These are phyloP conservation scores for Acheta domesticus DNA, from an alignment of 2,888 invertebrate genomes.

Conservation along the genomic window DNA sequence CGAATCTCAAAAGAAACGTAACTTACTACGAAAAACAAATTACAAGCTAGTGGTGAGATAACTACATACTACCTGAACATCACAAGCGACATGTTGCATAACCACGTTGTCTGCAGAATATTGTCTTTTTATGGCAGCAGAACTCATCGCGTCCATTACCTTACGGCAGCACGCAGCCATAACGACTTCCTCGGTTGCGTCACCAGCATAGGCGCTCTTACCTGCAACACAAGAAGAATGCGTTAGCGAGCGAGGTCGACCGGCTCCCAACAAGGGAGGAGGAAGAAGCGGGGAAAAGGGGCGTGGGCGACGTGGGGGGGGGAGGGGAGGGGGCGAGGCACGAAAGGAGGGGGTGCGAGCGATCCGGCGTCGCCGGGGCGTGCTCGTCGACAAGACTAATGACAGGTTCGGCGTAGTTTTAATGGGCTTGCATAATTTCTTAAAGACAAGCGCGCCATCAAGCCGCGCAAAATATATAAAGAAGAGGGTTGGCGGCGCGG, in stretches of 20 bases:
- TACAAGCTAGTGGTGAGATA: too few relatives aligned
- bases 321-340: not conserved
- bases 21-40: too few relatives aligned
- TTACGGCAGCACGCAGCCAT: too few relatives aligned
- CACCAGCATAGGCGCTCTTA: too few relatives aligned
- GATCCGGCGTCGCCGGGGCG: not conserved
- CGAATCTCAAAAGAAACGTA: not conserved
- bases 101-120: too few relatives aligned
- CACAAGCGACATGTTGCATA: too few relatives aligned
- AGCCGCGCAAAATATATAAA: not conserved
- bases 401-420: not conserved
- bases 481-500: not conserved
- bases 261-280: not conserved
- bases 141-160: too few relatives aligned
- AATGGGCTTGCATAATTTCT: slow-evolving; percentile 18
- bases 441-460: not conserved
- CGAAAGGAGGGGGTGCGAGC: not conserved
- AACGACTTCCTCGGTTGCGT: too few relatives aligned
- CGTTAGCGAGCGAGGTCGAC: not conserved
- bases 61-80: too few relatives aligned
- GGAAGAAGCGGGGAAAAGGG: not conserved
- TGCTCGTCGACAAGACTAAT: slow-evolving; percentile 4
- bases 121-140: too few relatives aligned
- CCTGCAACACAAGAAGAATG: too few relatives aligned
- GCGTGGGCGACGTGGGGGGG: not conserved